Evolutionary conservation across 2,888 invertebrate genomes (phyloP), one percentile per base, ranked within the genome.

Genomic region (Tanytarsus gracilentus): DNA sequence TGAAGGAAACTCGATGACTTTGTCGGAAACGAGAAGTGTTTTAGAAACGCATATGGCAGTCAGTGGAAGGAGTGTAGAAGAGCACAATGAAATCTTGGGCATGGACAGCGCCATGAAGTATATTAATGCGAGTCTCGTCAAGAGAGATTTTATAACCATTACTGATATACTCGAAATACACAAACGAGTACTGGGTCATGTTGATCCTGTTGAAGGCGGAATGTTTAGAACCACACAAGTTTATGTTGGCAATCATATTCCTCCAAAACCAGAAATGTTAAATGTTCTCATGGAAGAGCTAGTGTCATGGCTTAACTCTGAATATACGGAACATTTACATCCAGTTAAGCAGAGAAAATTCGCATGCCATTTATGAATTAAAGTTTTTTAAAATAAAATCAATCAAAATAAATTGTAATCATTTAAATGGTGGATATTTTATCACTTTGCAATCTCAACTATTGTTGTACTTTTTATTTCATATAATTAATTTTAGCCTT

Each of bases 301-400:
- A 70, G 80, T 91, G n/a, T 81, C 84, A 16, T 98, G 97, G 98
- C 74, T 98, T 7, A 91, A 90, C 73, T 91, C 93, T 1, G 91
- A 92, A 65, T 85, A 86, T 69, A 88, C 91, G 7, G 74, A 86
- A 63, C 82, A 84, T 40, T 76, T 96, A 73, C 95, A 96, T 77
- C 93, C 95, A 18, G 88, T 96, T 4, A 82, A 85, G 72, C 88
- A 89, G 70, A 96, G 97, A 56, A 96, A 98, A 0, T 75, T 97
- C 60, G 96, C 95, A 0, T 98, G 98, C 76, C 98, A 97, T 75
- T n/a, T n/a, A n/a, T n/a, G n/a, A n/a, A n/a, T n/a, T n/a, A n/a
- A n/a, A n/a, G n/a, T n/a, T n/a, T n/a, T n/a, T n/a, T n/a, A n/a
- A n/a, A n/a, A n/a, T n/a, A n/a, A n/a, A n/a, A n/a, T n/a, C n/a